Percentiles rank a stretch among this genome's conserved stretches.
Evolutionary conservation across 2,888 invertebrate genomes (phyloP).

Genomic region (Stegophylla sp.): DNA sequence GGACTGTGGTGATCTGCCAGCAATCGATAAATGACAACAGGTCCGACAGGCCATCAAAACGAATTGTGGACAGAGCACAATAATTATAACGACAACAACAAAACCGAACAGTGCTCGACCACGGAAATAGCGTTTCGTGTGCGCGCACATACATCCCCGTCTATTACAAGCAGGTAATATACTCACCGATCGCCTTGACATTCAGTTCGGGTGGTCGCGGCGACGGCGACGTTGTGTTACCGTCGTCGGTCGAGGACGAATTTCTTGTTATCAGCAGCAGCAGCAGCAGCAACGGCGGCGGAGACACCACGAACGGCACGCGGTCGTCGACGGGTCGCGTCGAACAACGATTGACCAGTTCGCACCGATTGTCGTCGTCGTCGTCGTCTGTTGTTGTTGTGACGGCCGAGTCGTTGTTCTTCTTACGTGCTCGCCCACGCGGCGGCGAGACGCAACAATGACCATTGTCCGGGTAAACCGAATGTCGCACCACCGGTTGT

Average conservation of each 20-base stretch:
- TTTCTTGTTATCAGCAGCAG: neutral
- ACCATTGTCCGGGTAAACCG: conserved; percentile 36
- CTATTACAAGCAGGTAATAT: neutral
- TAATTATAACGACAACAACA: no score
- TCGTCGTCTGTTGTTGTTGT: no score
- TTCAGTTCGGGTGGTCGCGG: neutral
- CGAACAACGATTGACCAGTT: neutral
- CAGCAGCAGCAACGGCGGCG: neutral
- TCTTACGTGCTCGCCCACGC: conserved; percentile 23
- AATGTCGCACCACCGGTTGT: neutral
- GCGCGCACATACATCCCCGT: no score
- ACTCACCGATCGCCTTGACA: conserved; percentile 40
- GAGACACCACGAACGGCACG: neutral
- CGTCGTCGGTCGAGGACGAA: no score
- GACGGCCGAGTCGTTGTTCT: neutral
- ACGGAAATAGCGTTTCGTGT: no score
- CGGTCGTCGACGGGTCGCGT: neutral
- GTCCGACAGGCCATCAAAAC: no score
- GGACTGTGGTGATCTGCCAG: no score
- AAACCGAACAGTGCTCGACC: no score
- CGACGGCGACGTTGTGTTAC: no score
- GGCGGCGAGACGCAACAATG: conserved; percentile 21
- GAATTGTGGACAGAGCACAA: no score
- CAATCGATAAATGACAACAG: no score
- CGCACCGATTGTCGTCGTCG: neutral